phyloP scores from a whole-genome alignment of 1,140 invertebrate species.

The Magallana gigas region DNA sequence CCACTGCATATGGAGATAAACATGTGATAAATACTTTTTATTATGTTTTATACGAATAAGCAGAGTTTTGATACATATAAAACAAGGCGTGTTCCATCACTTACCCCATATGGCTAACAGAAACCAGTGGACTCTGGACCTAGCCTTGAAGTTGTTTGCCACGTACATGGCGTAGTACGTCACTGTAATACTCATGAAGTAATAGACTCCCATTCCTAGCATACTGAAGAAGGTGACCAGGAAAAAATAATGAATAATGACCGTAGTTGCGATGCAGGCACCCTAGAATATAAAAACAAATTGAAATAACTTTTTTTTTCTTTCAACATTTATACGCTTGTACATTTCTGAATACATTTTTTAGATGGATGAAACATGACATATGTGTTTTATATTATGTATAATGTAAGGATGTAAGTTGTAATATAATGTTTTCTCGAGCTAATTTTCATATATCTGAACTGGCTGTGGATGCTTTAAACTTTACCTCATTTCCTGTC shows the following conservation, averaged over 20 bases:
- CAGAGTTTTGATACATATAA: no score
- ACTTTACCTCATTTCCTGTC: slow-evolving; percentile 10
- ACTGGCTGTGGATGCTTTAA: neutral
- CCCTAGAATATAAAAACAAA: no score
- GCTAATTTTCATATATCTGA: neutral
- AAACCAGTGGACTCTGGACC: slow-evolving; percentile 34
- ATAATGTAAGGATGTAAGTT: neutral
- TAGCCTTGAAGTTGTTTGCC: slow-evolving; percentile 35
- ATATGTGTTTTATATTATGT: neutral
- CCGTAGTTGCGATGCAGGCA: slow-evolving; percentile 15
- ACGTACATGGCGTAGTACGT: neutral
- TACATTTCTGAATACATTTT: neutral
- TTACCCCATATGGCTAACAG: slow-evolving; percentile 38
- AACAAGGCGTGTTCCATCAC: neutral
- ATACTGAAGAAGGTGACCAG: slow-evolving; percentile 39
- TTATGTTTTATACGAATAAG: no score
- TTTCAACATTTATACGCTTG: neutral
- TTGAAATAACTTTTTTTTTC: neutral
- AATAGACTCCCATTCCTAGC: slow-evolving; percentile 21
- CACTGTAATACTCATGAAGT: slow-evolving; percentile 26
- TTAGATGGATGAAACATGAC: neutral
- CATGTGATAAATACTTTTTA: no score
- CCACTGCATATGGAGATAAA: no score
- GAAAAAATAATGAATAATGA: slow-evolving; percentile 40
- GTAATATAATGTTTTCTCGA: neutral